These are phyloP conservation scores for Pogonus chalceus DNA, from an alignment of 1,140 invertebrate species.

Conservation along the genomic window DNA sequence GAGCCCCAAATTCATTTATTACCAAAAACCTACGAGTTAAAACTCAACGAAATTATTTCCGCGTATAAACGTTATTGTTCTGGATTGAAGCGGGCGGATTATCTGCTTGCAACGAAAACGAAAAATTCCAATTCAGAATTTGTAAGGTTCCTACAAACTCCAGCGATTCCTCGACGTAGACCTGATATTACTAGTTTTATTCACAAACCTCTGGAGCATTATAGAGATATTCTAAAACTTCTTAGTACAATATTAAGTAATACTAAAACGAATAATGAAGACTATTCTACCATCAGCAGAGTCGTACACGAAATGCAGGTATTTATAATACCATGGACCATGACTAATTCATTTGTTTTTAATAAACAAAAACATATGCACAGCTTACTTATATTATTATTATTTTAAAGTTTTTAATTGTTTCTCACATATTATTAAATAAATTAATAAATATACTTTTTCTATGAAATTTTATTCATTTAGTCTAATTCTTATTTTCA, in stretches of 20 bases:
- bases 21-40: conserved; percentile 58
- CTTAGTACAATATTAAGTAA: conserved; percentile 38
- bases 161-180: conserved; percentile 61
- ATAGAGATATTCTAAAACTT: conserved; percentile 48
- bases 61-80: conserved; percentile 71
- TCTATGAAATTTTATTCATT: too few relatives aligned
- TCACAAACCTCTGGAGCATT: conserved; percentile 69
- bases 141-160: conserved; percentile 61
- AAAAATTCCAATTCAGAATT: conserved; percentile 36
- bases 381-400: too few relatives aligned
- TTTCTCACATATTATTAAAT: too few relatives aligned
- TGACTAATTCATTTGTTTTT: too few relatives aligned
- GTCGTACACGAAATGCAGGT: conserved; percentile 41
- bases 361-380: too few relatives aligned
- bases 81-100: conserved; percentile 71
- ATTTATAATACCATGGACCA: too few relatives aligned
- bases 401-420: too few relatives aligned
- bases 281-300: conserved; percentile 35
- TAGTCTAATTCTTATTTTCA: too few relatives aligned
- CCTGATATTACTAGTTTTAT: conserved; percentile 74
- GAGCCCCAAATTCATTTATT: conserved; percentile 54
- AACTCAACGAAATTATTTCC: conserved; percentile 57
- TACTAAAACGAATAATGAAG: conserved; percentile 36
- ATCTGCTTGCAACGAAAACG: conserved; percentile 54
- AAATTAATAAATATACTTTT: too few relatives aligned